Conservation (phyloP, 2,888 invertebrate species). For the Boloria selene region DNA sequence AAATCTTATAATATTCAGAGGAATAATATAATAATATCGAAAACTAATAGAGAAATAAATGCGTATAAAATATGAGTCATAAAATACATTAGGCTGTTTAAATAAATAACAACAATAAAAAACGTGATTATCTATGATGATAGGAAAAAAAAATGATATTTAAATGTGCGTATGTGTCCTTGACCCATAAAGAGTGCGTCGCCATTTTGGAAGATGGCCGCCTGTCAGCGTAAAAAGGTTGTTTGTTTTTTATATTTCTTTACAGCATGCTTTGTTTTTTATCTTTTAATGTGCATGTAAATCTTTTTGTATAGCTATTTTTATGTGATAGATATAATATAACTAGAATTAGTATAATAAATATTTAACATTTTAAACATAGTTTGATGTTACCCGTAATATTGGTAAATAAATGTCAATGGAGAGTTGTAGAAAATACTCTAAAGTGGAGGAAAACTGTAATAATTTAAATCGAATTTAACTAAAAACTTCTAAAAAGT, state of each 20-base stretch:
- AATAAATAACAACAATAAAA: slow-evolving; percentile 15
- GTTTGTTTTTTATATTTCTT: slow-evolving; percentile 38
- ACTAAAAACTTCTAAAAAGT: no score
- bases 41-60: no score
- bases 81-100: background rate
- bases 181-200: slow-evolving; percentile 61
- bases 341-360: no score
- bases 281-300: background rate
- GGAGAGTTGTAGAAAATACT: no score
- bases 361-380: no score
- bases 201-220: slow-evolving; percentile 61
- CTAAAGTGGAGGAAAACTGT: no score
- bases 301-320: background rate
- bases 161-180: slow-evolving; percentile 50
- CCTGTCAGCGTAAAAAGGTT: slow-evolving; percentile 64
- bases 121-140: slow-evolving; percentile 39
- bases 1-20: no score
- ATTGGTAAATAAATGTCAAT: no score
- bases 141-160: slow-evolving; percentile 50
- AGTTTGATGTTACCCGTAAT: no score
- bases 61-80: background rate
- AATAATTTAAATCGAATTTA: no score
- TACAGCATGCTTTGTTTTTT: slow-evolving; percentile 25
- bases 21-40: no score
- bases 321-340: no score